Evolutionary conservation across 2,888 invertebrate species (phyloP).

Genomic region (Prenolepis imparis): DNA sequence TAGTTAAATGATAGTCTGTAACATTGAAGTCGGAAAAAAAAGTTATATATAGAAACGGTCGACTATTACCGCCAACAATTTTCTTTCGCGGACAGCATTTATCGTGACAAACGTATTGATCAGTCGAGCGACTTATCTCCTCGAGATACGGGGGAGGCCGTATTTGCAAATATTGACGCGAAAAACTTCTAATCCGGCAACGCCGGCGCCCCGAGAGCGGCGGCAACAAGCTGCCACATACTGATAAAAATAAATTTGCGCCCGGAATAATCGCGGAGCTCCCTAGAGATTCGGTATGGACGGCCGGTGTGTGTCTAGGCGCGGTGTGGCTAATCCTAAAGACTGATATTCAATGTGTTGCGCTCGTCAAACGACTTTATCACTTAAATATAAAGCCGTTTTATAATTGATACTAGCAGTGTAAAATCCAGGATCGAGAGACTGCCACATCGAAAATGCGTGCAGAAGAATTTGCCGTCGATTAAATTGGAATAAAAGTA

Average conservation of each 20-base stretch:
- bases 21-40: conserved; percentile 1
- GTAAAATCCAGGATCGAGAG: neutral
- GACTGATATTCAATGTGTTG: conserved; percentile 14
- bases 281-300: conserved; percentile 77
- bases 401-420: neutral
- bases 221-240: conserved; percentile 71
- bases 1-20: neutral
- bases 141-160: neutral
- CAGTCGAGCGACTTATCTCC: conserved; percentile 30
- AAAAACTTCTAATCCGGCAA: conserved; percentile 76
- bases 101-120: conserved; percentile 42
- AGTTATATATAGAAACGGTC: neutral
- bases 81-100: conserved; percentile 7
- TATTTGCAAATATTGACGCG: conserved; percentile 62
- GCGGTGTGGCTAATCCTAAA: conserved; percentile 49
- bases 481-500: neutral
- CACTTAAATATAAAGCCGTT: neutral
- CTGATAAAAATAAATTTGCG: conserved; percentile 82
- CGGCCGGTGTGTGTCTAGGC: conserved; percentile 65
- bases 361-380: neutral
- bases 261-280: conserved; percentile 82
- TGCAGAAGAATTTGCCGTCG: no score
- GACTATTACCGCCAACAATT: neutral
- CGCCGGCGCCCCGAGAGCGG: conserved; percentile 68
- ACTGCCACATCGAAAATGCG: no score